phyloP scores from a whole-genome alignment of 2,113 vertebrate genomes.

The Verasper variegatus region DNA sequence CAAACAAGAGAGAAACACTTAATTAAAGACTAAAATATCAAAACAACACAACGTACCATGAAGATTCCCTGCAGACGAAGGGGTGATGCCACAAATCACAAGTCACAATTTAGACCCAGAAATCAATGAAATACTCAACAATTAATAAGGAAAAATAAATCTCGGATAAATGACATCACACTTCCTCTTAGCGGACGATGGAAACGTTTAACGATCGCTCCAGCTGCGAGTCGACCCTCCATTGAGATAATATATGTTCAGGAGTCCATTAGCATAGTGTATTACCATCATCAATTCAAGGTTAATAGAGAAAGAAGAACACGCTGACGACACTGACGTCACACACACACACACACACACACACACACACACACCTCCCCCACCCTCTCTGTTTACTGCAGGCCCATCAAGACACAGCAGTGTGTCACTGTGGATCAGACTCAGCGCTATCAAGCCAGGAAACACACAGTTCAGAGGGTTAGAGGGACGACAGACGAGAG shows the following conservation, averaged over 20 bases:
- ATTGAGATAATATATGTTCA: not conserved
- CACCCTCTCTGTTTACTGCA: constrained; percentile 48
- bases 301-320: not conserved
- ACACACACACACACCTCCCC: not conserved
- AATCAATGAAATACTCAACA: no score
- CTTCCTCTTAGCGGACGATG: no score
- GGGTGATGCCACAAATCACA: no score
- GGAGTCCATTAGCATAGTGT: not conserved
- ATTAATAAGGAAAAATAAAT: no score
- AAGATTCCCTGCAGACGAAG: no score
- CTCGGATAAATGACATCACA: no score
- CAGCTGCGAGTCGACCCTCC: not conserved
- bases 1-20: no score
- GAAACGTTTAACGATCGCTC: not conserved
- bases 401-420: constrained; percentile 59
- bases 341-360: not conserved
- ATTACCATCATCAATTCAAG: not conserved
- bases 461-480: constrained; percentile 45
- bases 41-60: no score
- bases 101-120: no score
- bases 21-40: no score
- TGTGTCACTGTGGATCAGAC: constrained; percentile 70
- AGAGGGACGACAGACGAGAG: constrained; percentile 20
- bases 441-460: constrained; percentile 58
- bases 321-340: not conserved